Conservation (phyloP, 1,140 invertebrate species). For the Drosophila ogumai region DNA sequence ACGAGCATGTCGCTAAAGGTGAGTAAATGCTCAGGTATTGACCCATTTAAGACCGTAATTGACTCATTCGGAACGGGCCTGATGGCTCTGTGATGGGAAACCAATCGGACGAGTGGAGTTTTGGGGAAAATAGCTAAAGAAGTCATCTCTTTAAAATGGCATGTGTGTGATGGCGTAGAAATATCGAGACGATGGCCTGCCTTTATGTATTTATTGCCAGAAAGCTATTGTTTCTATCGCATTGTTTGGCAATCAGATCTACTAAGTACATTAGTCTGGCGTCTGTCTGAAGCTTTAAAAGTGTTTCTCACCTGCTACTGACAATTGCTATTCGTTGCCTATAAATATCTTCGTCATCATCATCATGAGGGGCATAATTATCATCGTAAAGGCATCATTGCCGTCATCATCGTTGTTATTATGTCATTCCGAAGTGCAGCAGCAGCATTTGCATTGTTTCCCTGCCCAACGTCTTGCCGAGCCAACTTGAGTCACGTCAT, state of each 20-base stretch:
- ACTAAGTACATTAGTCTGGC: constrained; percentile 15
- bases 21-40: constrained; percentile 61
- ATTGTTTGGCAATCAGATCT: constrained; percentile 51
- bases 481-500: constrained; percentile 59
- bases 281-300: constrained; percentile 64
- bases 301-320: constrained; percentile 66
- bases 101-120: not conserved
- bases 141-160: not conserved
- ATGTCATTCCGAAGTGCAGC: constrained; percentile 55
- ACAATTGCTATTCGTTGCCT: constrained; percentile 38
- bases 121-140: not conserved
- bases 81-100: constrained; percentile 13
- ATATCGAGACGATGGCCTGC: not conserved
- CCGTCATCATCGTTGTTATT: constrained; percentile 49
- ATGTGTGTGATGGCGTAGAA: not conserved
- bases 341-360: constrained; percentile 44
- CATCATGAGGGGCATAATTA: constrained; percentile 27
- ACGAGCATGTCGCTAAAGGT: constrained; percentile 75
- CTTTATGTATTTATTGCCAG: not conserved
- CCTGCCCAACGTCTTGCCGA: constrained; percentile 11
- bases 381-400: constrained; percentile 26
- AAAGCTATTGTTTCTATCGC: not conserved
- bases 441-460: constrained; percentile 67
- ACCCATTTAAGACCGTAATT: constrained; percentile 47
- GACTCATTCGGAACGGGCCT: constrained; percentile 20